phyloP scores from a whole-genome alignment of 2,113 vertebrate species.

The Barnardius zonarius region DNA sequence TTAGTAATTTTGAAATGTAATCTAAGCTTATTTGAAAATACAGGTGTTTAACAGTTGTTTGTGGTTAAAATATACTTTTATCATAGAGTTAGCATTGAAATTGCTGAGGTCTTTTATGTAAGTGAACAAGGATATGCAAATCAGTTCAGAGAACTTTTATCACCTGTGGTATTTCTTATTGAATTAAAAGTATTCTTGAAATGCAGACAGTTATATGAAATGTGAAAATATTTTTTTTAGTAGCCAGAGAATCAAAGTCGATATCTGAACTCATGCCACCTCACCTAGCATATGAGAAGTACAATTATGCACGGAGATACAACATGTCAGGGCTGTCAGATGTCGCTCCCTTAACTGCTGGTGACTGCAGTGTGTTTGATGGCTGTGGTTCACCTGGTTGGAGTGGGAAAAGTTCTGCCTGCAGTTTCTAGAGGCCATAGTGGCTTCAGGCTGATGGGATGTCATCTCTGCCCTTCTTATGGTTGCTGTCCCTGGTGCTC shows the following conservation, averaged over 20 bases:
- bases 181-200: background rate
- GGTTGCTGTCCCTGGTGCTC: constrained; percentile 1
- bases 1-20: constrained; percentile 44
- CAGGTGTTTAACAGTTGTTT: background rate
- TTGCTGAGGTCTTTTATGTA: constrained; percentile 22
- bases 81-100: background rate
- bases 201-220: background rate
- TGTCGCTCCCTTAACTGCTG: background rate
- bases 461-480: constrained; percentile 1
- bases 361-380: background rate
- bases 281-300: background rate
- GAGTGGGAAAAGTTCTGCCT: background rate
- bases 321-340: background rate
- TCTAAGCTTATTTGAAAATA: constrained; percentile 14
- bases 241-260: background rate
- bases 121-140: background rate
- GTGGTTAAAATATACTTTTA: constrained; percentile 29
- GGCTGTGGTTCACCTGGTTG: background rate
- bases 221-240: background rate
- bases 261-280: background rate
- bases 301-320: background rate
- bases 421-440: background rate
- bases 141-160: background rate
- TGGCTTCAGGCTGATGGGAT: background rate
- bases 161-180: background rate